These are phyloP conservation scores for Prietella phreatophila DNA, from an alignment of 2,113 vertebrate genomes.

Conservation along the genomic window DNA sequence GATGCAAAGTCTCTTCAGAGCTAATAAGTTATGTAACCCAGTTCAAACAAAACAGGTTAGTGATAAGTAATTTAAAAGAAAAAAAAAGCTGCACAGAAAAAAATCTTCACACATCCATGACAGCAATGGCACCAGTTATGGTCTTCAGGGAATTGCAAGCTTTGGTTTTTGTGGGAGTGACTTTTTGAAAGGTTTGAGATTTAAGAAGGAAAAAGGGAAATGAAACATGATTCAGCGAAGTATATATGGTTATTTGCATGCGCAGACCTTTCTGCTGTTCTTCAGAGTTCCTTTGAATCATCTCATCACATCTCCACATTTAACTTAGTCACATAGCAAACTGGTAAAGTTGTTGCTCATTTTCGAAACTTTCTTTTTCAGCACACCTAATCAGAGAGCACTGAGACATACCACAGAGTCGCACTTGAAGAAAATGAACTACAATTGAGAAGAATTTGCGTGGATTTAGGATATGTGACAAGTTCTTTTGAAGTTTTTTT, in stretches of 20 bases:
- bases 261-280: not conserved
- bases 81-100: not conserved
- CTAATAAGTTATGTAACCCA: constrained; percentile 13
- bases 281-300: not conserved
- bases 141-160: not conserved
- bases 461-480: not conserved
- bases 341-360: not conserved
- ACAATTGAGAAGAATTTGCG: not conserved
- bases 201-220: constrained; percentile 34
- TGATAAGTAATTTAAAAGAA: not conserved
- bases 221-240: constrained; percentile 43
- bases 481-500: not conserved
- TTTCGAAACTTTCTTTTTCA: constrained; percentile 16
- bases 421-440: not conserved
- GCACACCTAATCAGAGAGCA: not conserved
- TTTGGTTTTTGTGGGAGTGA: constrained; percentile 4
- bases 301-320: not conserved
- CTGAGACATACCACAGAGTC: not conserved
- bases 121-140: not conserved
- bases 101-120: not conserved
- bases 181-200: constrained; percentile 29
- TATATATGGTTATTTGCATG: constrained; percentile 6
- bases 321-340: not conserved
- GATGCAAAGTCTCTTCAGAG: constrained; percentile 32
- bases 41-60: not conserved